These are phyloP conservation scores for Parazoanthus swiftii DNA, from an alignment of 92 coral and sea anemone genomes.

Conservation along the genomic window DNA sequence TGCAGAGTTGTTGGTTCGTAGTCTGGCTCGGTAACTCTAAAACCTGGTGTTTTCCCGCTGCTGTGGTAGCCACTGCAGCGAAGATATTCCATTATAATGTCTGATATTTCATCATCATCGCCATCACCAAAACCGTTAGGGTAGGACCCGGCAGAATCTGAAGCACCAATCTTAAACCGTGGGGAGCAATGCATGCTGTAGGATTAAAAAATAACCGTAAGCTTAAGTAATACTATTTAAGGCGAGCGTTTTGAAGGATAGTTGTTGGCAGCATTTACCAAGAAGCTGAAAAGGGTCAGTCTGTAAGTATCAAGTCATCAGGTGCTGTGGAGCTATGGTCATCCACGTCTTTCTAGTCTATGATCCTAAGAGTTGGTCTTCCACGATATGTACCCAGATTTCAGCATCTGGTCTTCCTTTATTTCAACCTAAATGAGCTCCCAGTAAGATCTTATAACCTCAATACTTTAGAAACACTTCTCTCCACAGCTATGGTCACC, in stretches of 20 bases:
- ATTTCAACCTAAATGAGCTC: too few relatives aligned
- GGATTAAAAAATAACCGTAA: not conserved
- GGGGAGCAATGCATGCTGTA: not conserved
- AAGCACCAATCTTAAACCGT: not conserved
- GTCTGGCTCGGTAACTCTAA: slow-evolving; percentile 44
- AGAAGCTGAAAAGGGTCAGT: not conserved
- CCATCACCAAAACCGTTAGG: not conserved
- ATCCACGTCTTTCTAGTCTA: too few relatives aligned
- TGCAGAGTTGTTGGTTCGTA: slow-evolving; percentile 36
- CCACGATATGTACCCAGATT: too few relatives aligned
- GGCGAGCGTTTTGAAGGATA: not conserved
- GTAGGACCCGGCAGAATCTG: not conserved
- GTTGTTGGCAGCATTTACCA: not conserved
- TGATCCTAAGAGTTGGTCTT: too few relatives aligned
- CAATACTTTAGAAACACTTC: too few relatives aligned
- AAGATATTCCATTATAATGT: slow-evolving; percentile 69
- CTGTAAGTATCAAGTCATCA: too few relatives aligned
- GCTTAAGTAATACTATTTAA: not conserved
- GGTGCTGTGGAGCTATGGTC: too few relatives aligned
- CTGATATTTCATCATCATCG: slow-evolving; percentile 60
- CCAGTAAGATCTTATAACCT: too few relatives aligned
- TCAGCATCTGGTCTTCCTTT: too few relatives aligned
- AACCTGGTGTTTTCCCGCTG: not conserved
- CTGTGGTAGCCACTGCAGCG: slow-evolving; percentile 43
- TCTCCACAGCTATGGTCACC: too few relatives aligned